phyloP scores from a whole-genome alignment of 1,140 invertebrate species.

The Ips nitidus region DNA sequence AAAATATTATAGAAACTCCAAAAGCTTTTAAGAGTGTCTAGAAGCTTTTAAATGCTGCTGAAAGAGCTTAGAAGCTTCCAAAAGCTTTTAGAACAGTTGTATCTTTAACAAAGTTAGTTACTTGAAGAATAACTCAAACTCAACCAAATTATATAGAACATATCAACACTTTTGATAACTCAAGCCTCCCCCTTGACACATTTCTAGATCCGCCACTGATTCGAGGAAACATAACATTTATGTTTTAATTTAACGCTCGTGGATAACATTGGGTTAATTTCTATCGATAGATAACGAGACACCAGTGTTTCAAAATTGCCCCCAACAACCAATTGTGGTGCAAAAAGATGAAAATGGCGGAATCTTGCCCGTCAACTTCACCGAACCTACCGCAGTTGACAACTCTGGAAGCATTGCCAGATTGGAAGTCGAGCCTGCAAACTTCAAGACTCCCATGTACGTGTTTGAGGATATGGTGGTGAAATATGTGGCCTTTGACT shows the following conservation, averaged over 20 bases:
- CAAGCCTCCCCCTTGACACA: no score
- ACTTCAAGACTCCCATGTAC: slow-evolving; percentile 85
- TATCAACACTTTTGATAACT: no score
- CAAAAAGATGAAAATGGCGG: slow-evolving; percentile 84
- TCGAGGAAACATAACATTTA: no score
- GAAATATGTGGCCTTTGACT: slow-evolving; percentile 94
- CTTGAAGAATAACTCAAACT: no score
- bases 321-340: slow-evolving; percentile 87
- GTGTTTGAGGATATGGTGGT: slow-evolving; percentile 91
- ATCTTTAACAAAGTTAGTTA: no score
- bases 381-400: slow-evolving; percentile 88
- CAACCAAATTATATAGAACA: no score
- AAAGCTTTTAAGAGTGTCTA: no score
- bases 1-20: no score
- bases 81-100: no score
- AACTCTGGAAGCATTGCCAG: slow-evolving; percentile 93
- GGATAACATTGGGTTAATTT: slow-evolving; percentile 4
- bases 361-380: slow-evolving; percentile 86
- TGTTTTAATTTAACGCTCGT: not conserved
- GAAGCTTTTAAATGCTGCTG: no score
- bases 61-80: no score
- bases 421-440: slow-evolving; percentile 86
- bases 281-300: slow-evolving; percentile 81
- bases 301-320: slow-evolving; percentile 94
- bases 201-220: no score